A percentile compares a stretch with the other conserved stretches of the same genome.
phyloP scores from a whole-genome alignment of 2,113 vertebrate species.

The Periophthalmodon schlosseri region DNA sequence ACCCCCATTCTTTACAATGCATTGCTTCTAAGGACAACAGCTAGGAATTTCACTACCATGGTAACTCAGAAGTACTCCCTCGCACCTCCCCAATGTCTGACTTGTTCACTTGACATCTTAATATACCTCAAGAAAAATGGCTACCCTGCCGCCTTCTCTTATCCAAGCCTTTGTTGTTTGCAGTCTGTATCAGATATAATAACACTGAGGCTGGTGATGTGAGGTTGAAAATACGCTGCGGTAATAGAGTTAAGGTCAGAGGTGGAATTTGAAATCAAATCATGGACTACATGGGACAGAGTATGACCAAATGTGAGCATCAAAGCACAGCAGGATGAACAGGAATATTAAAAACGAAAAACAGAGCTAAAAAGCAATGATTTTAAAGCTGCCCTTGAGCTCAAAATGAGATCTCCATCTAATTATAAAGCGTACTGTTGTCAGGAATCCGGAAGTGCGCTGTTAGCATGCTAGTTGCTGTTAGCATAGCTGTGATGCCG shows the following conservation, averaged over 20 bases:
- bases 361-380: no score
- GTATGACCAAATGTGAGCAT: conserved; percentile 9
- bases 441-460: no score
- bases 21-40: conserved; percentile 56
- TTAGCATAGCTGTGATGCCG: no score
- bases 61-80: conserved; percentile 34
- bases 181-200: conserved; percentile 4
- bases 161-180: conserved; percentile 1
- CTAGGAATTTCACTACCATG: conserved; percentile 59
- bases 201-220: background rate
- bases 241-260: conserved; percentile 8
- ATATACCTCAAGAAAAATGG: conserved; percentile 19
- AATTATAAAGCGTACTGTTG: no score
- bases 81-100: conserved; percentile 21
- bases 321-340: background rate
- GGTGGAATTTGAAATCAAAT: conserved; percentile 12
- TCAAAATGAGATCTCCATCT: no score
- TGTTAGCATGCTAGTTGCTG: no score
- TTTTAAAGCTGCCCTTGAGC: no score
- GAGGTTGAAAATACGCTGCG: conserved; percentile 1
- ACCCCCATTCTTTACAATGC: conserved; percentile 67
- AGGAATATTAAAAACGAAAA: no score
- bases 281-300: background rate
- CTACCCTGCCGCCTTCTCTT: background rate
- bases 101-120: conserved; percentile 42